Percentiles rank a stretch among this genome's conserved stretches.
These are phyloP conservation scores for Stenotaenia linearis DNA, from an alignment of 2,888 invertebrate genomes.

Conservation along the genomic window DNA sequence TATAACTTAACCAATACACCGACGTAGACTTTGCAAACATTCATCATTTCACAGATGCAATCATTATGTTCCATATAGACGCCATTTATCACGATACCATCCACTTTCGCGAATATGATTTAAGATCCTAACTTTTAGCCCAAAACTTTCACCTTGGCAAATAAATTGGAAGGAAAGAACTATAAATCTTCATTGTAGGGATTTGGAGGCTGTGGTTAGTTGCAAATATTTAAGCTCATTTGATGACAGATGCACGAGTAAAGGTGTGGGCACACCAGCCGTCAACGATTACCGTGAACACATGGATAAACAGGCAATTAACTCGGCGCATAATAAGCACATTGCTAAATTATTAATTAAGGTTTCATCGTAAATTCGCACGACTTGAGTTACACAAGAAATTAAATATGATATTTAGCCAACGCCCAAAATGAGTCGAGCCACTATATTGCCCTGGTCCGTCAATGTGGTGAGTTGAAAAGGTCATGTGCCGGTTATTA, in stretches of 20 bases:
- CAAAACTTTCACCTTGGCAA: conserved; percentile 3
- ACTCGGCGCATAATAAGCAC: neutral
- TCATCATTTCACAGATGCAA: neutral
- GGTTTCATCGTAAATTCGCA: conserved; percentile 4
- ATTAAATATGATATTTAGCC: neutral
- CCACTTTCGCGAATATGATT: neutral
- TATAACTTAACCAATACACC: neutral
- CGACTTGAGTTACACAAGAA: conserved; percentile 1
- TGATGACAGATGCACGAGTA: conserved; percentile 3
- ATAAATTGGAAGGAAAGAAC: conserved; percentile 4
- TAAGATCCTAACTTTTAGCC: conserved; percentile 1
- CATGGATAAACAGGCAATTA: conserved; percentile 9
- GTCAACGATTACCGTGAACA: conserved; percentile 9
- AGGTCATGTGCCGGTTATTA: neutral
- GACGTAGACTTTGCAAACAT: neutral
- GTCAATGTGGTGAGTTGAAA: neutral
- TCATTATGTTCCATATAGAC: neutral
- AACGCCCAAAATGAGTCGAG: neutral
- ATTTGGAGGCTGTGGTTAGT: conserved; percentile 4
- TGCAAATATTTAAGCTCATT: conserved; percentile 9
- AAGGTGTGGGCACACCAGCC: conserved; percentile 9
- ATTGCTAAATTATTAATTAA: conserved; percentile 9
- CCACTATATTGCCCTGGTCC: neutral
- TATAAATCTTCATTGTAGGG: neutral
- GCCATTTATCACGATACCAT: neutral